These are phyloP conservation scores for Cerceris rybyensis DNA, from an alignment of 2,888 invertebrate genomes.

Conservation along the genomic window DNA sequence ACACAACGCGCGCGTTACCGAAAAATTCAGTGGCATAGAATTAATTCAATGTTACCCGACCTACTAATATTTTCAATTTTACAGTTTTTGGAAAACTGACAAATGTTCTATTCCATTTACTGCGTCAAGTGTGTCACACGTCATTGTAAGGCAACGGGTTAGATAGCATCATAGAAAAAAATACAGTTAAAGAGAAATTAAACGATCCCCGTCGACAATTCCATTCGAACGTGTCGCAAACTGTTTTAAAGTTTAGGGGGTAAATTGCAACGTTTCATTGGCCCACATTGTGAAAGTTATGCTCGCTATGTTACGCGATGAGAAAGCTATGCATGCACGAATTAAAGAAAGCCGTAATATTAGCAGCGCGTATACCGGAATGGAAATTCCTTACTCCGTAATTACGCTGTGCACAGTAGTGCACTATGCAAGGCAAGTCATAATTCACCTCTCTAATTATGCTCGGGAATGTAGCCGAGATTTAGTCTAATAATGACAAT, in stretches of 20 bases:
- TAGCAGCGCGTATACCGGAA: constrained; percentile 1
- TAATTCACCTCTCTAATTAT: constrained; percentile 16
- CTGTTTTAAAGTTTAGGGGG: neutral
- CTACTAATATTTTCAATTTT: too few relatives aligned
- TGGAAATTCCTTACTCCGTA: constrained; percentile 15
- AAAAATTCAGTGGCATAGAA: too few relatives aligned
- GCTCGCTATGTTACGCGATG: neutral
- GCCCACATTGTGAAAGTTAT: neutral
- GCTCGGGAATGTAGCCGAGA: constrained; percentile 6
- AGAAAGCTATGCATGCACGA: neutral
- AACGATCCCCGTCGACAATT: too few relatives aligned
- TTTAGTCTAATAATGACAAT: constrained; percentile 15
- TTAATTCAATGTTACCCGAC: too few relatives aligned
- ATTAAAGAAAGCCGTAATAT: constrained; percentile 12
- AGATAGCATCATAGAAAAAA: too few relatives aligned
- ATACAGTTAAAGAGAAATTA: too few relatives aligned
- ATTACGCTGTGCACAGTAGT: constrained; percentile 13
- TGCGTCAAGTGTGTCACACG: too few relatives aligned
- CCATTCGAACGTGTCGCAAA: neutral
- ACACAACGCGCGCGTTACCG: too few relatives aligned
- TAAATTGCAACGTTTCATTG: neutral
- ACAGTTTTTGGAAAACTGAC: too few relatives aligned
- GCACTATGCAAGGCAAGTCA: constrained; percentile 8
- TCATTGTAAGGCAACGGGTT: too few relatives aligned
- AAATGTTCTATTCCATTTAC: too few relatives aligned